Evolutionary conservation across 2,888 invertebrate species (phyloP).

Genomic region (Drosophila anomelani): DNA sequence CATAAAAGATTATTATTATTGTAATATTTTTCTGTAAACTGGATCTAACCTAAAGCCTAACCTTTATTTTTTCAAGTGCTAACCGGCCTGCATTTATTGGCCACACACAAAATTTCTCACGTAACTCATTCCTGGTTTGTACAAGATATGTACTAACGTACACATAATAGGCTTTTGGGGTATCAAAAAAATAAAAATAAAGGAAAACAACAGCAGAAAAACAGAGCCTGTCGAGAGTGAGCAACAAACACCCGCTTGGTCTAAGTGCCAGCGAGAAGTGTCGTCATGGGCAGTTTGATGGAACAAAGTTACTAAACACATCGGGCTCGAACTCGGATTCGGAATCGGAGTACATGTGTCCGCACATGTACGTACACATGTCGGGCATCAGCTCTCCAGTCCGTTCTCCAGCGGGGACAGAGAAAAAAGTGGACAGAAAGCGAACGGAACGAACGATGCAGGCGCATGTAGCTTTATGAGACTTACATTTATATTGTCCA

Average conservation of each 20-base stretch:
- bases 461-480: slow-evolving; percentile 73
- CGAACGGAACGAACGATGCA: slow-evolving; percentile 47
- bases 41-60: neutral
- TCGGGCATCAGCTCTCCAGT: slow-evolving; percentile 45
- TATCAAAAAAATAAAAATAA: slow-evolving; percentile 13
- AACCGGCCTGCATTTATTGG: slow-evolving; percentile 18
- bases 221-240: slow-evolving; percentile 7
- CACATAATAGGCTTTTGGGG: slow-evolving; percentile 44
- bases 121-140: slow-evolving; percentile 27
- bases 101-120: slow-evolving; percentile 31
- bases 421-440: slow-evolving; percentile 35
- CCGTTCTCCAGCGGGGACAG: slow-evolving; percentile 27
- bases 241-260: slow-evolving; percentile 16
- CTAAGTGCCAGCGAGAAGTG: slow-evolving; percentile 46
- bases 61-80: slow-evolving; percentile 9
- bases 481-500: slow-evolving; percentile 81
- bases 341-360: slow-evolving; percentile 55
- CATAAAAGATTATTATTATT: neutral
- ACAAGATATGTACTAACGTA: slow-evolving; percentile 20
- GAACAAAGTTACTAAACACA: slow-evolving; percentile 54
- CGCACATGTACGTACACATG: slow-evolving; percentile 51
- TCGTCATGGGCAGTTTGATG: slow-evolving; percentile 53
- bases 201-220: slow-evolving; percentile 6
- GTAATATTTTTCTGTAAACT: neutral
- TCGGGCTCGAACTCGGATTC: slow-evolving; percentile 33